Evolutionary conservation across 1,140 invertebrate genomes (phyloP), one percentile per base, ranked within the genome.

Genomic region (Amyelois transitella): DNA sequence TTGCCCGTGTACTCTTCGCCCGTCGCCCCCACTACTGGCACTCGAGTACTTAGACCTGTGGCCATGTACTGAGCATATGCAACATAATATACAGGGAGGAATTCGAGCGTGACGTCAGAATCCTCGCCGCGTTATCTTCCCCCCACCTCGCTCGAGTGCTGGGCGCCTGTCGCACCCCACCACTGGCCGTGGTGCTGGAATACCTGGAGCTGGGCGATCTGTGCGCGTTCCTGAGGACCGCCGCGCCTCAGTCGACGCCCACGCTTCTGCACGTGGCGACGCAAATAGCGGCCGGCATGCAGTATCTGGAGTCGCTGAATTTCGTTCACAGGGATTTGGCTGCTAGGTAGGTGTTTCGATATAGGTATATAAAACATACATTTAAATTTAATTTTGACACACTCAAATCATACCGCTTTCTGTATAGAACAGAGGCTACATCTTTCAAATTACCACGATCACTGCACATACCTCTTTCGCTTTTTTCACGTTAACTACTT

Each of bases 201-300:
- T 98, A 97, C 86, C 90, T 96, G 69, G 96, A 96, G 69, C 92
- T 96, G 63, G 96, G 96, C 6, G 96, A 98, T 88, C 91, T 98
- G 43, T 94, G 95, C 81, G 95, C 97, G 78, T 97, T 96, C 79
- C 89, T 97, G 8, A 91, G 91, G 67, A 90, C 90, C 44, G 89
- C 91, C 18, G 89, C 90, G 51, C 91, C 92, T 4, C 90, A 91
- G 21, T 90, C 92, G 10, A 88, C 91, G 22, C 91, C 92, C 65
- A 91, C 91, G 0, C 80, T 95, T 18, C 91, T 96, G 58, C 95
- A 95, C 85, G 93, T 96, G 80, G 94, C 94, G 14, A 91, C 93
- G 43, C 96, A 97, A 86, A 94, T 97, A 65, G 93, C 96, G 1
- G 94, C 94, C 10, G 96, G 95, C 18, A 97, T 97, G 96, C 92